phyloP scores from a whole-genome alignment of 2,888 invertebrate genomes.

The Hermaeophaga mercurialis region DNA sequence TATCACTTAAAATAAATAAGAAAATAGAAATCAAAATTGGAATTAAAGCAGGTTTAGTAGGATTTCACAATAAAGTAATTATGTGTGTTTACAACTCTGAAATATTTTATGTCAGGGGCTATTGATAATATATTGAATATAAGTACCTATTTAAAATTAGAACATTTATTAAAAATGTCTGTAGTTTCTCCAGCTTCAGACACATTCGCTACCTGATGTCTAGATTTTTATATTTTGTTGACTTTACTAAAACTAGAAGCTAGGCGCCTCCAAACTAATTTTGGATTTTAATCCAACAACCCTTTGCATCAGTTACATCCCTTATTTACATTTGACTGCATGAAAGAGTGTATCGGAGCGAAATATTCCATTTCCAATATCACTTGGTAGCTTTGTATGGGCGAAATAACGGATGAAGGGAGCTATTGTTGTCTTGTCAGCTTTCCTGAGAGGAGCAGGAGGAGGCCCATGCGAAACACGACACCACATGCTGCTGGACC shows the following conservation, averaged over 20 bases:
- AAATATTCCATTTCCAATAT: conserved; percentile 58
- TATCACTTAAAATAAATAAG: too few relatives aligned
- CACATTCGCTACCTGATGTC: too few relatives aligned
- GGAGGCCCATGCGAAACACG: conserved; percentile 32
- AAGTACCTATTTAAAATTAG: too few relatives aligned
- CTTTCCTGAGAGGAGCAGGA: conserved; percentile 37
- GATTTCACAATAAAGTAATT: too few relatives aligned
- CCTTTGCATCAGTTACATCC: conserved; percentile 50
- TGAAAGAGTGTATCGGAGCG: conserved; percentile 56
- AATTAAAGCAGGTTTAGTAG: too few relatives aligned
- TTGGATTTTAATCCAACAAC: conserved; percentile 45
- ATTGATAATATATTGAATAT: too few relatives aligned
- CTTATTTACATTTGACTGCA: conserved; percentile 54
- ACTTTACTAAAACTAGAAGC: conserved; percentile 1
- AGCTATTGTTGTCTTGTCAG: conserved; percentile 54
- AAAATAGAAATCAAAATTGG: too few relatives aligned
- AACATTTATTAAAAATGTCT: too few relatives aligned
- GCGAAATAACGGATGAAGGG: conserved; percentile 54
- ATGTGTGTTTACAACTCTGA: too few relatives aligned
- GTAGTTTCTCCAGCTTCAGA: too few relatives aligned
- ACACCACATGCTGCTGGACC: conserved; percentile 42
- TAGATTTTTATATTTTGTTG: too few relatives aligned
- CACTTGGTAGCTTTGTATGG: conserved; percentile 54
- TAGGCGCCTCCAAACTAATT: conserved; percentile 37
- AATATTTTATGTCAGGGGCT: too few relatives aligned